A percentile compares a stretch with the other conserved stretches of the same genome.
Conservation (phyloP, 2,888 invertebrate genomes). For the Callinectes sapidus region DNA sequence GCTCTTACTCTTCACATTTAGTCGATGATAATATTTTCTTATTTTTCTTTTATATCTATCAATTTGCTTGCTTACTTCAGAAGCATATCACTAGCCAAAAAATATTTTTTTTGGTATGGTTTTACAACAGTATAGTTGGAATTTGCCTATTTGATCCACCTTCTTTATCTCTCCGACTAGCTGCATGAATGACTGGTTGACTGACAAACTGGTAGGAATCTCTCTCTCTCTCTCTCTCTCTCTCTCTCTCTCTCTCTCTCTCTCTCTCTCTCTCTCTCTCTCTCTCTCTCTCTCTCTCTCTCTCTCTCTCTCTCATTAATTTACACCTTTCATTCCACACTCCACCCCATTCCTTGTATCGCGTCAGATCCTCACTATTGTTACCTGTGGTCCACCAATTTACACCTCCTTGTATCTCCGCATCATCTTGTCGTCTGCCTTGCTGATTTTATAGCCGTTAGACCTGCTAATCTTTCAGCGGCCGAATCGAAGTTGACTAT, state of each 20-base stretch:
- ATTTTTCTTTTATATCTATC: neutral
- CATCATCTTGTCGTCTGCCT: neutral
- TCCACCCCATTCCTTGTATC: neutral
- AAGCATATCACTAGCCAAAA: no score
- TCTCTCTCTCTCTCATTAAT: neutral
- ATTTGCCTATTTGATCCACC: no score
- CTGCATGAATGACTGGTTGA: no score
- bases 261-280: neutral
- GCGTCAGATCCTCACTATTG: neutral
- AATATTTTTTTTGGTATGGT: neutral
- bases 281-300: no score
- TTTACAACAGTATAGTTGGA: no score
- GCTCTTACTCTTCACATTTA: neutral
- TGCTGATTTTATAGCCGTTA: neutral
- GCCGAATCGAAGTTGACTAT: neutral
- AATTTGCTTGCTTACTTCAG: neutral
- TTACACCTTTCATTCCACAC: neutral
- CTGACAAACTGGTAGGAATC: neutral
- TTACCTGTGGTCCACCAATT: neutral
- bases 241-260: neutral
- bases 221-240: neutral
- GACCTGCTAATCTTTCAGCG: neutral
- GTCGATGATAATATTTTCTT: neutral
- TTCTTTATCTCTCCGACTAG: neutral
- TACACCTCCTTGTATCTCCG: neutral